Conservation (phyloP, 2,797 vertebrate genomes). For the Hephaestus fuliginosus region DNA sequence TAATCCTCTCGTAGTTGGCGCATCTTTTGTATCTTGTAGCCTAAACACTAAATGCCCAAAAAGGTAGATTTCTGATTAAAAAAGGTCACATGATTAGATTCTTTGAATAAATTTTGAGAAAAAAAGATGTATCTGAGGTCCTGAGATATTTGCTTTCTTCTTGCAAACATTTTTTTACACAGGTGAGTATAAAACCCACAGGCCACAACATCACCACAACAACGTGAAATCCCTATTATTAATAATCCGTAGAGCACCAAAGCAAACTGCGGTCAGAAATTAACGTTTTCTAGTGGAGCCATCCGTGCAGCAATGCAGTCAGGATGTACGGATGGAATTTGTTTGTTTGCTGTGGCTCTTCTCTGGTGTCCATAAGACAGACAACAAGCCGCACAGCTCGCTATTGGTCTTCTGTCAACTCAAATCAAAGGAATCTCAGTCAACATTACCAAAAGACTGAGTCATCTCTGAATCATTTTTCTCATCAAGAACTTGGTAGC, state of each 20-base stretch:
- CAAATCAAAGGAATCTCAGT: conserved; percentile 33
- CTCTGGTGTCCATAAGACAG: conserved; percentile 5
- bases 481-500: conserved; percentile 37
- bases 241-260: conserved; percentile 2
- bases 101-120: not conserved
- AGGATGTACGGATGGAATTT: not conserved
- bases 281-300: not conserved
- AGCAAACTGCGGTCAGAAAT: conserved; percentile 9
- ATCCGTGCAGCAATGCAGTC: conserved; percentile 1
- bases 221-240: not conserved
- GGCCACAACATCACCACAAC: conserved; percentile 25
- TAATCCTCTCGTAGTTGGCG: conserved; percentile 1
- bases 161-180: not conserved
- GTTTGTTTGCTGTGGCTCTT: conserved; percentile 6
- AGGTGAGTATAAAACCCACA: conserved; percentile 7
- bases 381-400: conserved; percentile 16
- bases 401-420: conserved; percentile 41
- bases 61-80: not conserved
- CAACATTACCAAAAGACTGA: conserved; percentile 32
- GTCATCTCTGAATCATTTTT: conserved; percentile 46
- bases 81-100: not conserved
- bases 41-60: not conserved
- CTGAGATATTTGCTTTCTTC: not conserved
- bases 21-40: not conserved
- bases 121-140: not conserved